Base-by-base conservation (phyloP, 2,797 vertebrate genomes). In the Scolopax bukidnonensis region DNA sequence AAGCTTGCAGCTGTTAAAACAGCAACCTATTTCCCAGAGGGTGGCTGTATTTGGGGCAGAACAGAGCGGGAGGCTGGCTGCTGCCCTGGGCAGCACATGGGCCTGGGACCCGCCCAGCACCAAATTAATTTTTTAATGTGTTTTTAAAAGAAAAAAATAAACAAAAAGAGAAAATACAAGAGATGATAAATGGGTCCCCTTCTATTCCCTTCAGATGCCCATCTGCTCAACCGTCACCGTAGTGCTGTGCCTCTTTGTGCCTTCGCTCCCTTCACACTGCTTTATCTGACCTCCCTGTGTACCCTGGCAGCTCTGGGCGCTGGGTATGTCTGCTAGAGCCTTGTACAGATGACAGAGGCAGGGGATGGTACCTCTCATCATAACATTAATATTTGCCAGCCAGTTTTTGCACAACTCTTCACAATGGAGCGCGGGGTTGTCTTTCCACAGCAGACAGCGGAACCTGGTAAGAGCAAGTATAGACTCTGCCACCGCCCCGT, bases 1-100 rank as follows among this genome's bases (percentile, higher is more conserved):
- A 84, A 86, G 32, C 24, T 32, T 85, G 84, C 96, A 96, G 95
- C 90, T 95, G 95, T 96, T 95, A 84, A 95, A 96, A 97, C 90
- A 95, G 88, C 73, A 76, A 54, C 30, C 38, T 23, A 1, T 79
- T 82, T 90, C 81, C 88, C 89, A 89, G 87, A 90, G 64, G 9
- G 3, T 69, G 87, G 30, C 67, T 60, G 50, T 65, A 32, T 80
- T 19, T 75, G 68, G 28, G 85, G 71, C 6, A 91, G 76, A 81
- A 30, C 53, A 68, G 73, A 12, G 40, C 53, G 65, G 5, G 6
- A 80, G 86, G 59, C 84, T 90, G 89, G 30, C 0, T 12, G 81
- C 47, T 5, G 1, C 50, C 17, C 45, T 7, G 53, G 78, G 50
- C 61, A 53, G 12, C 14, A 30, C 45, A 33, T 47, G 0, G 0